Evolutionary conservation across 1,140 invertebrate species (phyloP).

Genomic region (Drosophila malerkotliana): DNA sequence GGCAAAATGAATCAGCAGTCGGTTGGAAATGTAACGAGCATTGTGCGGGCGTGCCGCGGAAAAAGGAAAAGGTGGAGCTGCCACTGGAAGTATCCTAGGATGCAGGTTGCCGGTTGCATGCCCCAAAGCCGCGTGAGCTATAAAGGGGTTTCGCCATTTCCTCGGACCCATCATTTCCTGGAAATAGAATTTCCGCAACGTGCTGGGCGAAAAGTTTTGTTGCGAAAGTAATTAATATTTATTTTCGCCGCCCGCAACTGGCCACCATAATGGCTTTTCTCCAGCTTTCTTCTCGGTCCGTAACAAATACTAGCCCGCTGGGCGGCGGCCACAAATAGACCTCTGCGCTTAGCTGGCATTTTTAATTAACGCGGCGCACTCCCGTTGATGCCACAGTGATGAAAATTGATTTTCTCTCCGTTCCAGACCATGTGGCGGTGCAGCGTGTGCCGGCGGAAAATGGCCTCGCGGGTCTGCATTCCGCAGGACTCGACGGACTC

Average conservation of each 20-base stretch:
- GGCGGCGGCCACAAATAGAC: constrained; percentile 51
- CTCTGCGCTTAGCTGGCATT: constrained; percentile 45
- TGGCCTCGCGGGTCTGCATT: constrained; percentile 88
- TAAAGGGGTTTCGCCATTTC: constrained; percentile 8
- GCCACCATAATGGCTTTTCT: constrained; percentile 42
- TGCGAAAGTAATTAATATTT: constrained; percentile 79
- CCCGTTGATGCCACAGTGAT: constrained; percentile 20
- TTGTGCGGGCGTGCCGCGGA: constrained; percentile 49
- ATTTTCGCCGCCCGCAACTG: constrained; percentile 47
- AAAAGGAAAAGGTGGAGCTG: constrained; percentile 30
- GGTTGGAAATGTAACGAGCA: constrained; percentile 60
- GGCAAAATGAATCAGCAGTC: constrained; percentile 57
- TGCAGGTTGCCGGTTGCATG: not conserved
- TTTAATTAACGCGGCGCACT: constrained; percentile 63
- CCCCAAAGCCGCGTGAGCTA: constrained; percentile 1
- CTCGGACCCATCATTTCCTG: constrained; percentile 5
- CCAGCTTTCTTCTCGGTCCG: constrained; percentile 27
- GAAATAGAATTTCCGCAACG: constrained; percentile 37
- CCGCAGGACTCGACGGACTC: constrained; percentile 92
- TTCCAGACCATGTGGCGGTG: constrained; percentile 90
- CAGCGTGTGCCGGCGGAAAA: constrained; percentile 91
- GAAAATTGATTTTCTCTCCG: constrained; percentile 49
- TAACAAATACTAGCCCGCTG: constrained; percentile 56
- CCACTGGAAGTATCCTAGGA: constrained; percentile 13
- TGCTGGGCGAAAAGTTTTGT: constrained; percentile 58